Base-by-base conservation (phyloP, 2,888 invertebrate genomes). In the Diplolepis rosae region DNA sequence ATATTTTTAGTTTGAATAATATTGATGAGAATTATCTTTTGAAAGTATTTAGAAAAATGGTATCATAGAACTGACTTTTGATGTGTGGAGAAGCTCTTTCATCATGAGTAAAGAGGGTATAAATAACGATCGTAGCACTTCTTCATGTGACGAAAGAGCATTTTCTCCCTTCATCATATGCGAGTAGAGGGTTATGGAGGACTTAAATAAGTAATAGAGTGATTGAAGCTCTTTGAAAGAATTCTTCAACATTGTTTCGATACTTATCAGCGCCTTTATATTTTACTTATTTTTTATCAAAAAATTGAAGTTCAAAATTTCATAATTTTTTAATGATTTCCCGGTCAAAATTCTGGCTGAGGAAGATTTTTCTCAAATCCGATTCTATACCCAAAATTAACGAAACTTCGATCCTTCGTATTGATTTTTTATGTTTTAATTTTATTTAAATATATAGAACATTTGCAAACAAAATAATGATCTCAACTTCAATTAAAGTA, bases 21-120 rank as follows among this genome's bases (percentile, higher is more conserved):
- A 22, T 18, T 22, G 15, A 48, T 4, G 18, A 22, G 48, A 27
- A 50, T 24, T 24, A 50, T 5, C 9, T 50, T 39, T 61, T 39
- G n/a, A 61, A 39, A n/a, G 24, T 35, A 61, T 61, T 61, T 61
- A 27, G 32, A 61, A 61, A 39, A 39, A 61, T 61, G 13, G 61
- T 61, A 61, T 35, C 61, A 24, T 39, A n/a, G 61, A 61, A 39
- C n/a, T 39, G 35, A 22, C 61, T 61, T 24, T 39, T 39, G 56
- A 32, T 56, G 56, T 22, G 56, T 39, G 18, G 39, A 61, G 35
- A 39, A 61, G 39, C n/a, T 39, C 39, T 61, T 61, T 61, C 61
- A 61, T 61, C 39, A 61, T 61, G 61, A 61, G 61, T 39, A 61
- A 56, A 56, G 56, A 56, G 56, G 56, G 56, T 56, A 56, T 56